These are phyloP conservation scores for Perca flavescens DNA, from an alignment of 2,113 vertebrate species.

Conservation along the genomic window DNA sequence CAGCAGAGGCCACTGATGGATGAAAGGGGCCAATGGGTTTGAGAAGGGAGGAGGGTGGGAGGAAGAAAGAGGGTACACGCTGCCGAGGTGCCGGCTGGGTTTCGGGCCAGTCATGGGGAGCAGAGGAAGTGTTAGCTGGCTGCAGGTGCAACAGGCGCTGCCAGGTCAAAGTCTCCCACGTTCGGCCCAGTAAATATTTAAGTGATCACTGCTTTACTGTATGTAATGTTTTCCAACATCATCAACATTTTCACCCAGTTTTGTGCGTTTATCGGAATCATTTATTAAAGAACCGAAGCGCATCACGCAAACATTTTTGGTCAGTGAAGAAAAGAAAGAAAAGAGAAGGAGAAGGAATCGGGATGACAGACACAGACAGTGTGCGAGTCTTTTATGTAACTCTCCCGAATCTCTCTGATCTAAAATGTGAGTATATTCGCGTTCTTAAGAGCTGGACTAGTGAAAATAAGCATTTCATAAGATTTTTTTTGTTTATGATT, in stretches of 20 bases:
- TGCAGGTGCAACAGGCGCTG: constrained; percentile 60
- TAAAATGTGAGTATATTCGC: constrained; percentile 12
- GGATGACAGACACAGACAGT: constrained; percentile 19
- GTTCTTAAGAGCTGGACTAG: background rate
- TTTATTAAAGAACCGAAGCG: background rate
- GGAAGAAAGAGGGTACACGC: constrained; percentile 66
- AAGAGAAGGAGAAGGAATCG: background rate
- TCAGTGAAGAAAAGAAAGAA: background rate
- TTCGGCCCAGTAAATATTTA: background rate
- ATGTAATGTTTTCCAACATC: background rate
- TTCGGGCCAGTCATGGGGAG: constrained; percentile 22
- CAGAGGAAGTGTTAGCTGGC: constrained; percentile 44
- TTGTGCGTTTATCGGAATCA: background rate
- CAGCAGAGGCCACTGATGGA: constrained; percentile 63
- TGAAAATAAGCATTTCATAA: background rate
- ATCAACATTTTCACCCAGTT: background rate
- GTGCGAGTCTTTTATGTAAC: background rate
- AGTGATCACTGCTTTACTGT: background rate
- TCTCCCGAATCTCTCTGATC: constrained; percentile 1
- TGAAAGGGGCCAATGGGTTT: constrained; percentile 49
- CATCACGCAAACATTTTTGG: background rate
- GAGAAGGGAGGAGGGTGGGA: constrained; percentile 19
- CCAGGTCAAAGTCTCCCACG: constrained; percentile 1
- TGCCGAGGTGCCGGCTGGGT: constrained; percentile 25
- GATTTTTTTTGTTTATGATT: background rate